Evolutionary conservation across 1,140 invertebrate genomes (phyloP).

Genomic region (Drosophila obscura): DNA sequence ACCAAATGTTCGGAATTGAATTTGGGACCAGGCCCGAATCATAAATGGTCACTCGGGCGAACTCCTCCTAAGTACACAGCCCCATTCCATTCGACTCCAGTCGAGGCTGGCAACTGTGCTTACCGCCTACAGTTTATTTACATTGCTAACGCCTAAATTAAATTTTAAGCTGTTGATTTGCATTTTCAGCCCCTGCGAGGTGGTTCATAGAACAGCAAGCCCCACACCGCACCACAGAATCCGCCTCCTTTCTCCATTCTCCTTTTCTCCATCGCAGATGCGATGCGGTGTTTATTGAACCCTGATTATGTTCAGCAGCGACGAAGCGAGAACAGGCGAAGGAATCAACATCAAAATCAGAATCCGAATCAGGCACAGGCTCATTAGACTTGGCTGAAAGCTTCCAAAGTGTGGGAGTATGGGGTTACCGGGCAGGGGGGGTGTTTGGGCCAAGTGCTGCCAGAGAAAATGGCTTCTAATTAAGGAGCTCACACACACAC

Average conservation of each 20-base stretch:
- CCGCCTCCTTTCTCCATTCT: background rate
- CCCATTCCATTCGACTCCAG: background rate
- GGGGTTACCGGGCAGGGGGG: background rate
- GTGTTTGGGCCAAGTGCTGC: slow-evolving; percentile 7
- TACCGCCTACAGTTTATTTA: slow-evolving; percentile 53
- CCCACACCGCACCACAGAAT: background rate
- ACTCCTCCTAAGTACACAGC: slow-evolving; percentile 73
- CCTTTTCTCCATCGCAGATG: no score
- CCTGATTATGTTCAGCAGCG: slow-evolving; percentile 65
- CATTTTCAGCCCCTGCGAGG: slow-evolving; percentile 52
- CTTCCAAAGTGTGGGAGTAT: background rate
- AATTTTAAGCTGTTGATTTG: slow-evolving; percentile 82
- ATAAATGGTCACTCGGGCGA: slow-evolving; percentile 66
- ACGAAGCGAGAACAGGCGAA: slow-evolving; percentile 33
- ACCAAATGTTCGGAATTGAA: slow-evolving; percentile 75
- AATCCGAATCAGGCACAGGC: slow-evolving; percentile 55
- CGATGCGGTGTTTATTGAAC: slow-evolving; percentile 70
- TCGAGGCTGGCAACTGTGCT: no score
- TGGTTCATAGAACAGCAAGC: background rate
- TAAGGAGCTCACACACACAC: slow-evolving; percentile 51
- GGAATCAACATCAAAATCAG: slow-evolving; percentile 48
- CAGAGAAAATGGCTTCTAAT: slow-evolving; percentile 66
- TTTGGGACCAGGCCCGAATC: slow-evolving; percentile 61
- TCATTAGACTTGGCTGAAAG: slow-evolving; percentile 61
- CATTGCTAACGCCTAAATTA: slow-evolving; percentile 74